A percentile compares a stretch with the other conserved stretches of the same genome.
Conservation (phyloP, 2,113 vertebrate species). For the Nansenia antarctica region DNA sequence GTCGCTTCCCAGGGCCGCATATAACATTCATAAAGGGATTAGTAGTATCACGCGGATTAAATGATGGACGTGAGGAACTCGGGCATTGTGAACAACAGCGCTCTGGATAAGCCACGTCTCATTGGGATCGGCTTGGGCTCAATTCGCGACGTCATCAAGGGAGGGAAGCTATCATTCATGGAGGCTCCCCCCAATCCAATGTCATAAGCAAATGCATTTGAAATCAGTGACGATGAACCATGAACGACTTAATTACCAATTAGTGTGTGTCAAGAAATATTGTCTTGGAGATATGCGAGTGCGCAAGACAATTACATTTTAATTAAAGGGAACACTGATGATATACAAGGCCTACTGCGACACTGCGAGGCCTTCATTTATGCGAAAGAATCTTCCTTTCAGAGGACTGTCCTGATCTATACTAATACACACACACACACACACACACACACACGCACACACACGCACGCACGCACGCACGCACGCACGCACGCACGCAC, state of each 20-base stretch:
- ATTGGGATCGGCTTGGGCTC: not conserved
- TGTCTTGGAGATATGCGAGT: not conserved
- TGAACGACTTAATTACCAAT: not conserved
- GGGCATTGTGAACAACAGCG: not conserved
- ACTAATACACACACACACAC: no score
- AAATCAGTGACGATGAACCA: not conserved
- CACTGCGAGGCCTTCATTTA: no score
- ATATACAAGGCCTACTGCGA: not conserved
- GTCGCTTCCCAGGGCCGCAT: not conserved
- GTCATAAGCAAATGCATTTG: not conserved
- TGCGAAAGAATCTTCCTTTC: no score
- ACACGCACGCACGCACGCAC: no score
- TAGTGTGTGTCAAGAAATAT: not conserved
- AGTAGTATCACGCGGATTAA: not conserved
- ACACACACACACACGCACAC: no score
- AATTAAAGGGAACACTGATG: not conserved
- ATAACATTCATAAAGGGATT: conserved; percentile 10
- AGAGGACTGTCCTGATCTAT: no score
- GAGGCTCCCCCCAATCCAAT: not conserved
- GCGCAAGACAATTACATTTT: not conserved
- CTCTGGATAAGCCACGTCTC: not conserved
- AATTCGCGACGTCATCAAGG: not conserved
- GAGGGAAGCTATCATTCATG: not conserved
- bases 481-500: not conserved
- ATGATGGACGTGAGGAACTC: not conserved